A percentile compares a stretch with the other conserved stretches of the same genome.
Evolutionary conservation across 23 tunicate species (phyloP).

Genomic region (Oikopleura albicans): DNA sequence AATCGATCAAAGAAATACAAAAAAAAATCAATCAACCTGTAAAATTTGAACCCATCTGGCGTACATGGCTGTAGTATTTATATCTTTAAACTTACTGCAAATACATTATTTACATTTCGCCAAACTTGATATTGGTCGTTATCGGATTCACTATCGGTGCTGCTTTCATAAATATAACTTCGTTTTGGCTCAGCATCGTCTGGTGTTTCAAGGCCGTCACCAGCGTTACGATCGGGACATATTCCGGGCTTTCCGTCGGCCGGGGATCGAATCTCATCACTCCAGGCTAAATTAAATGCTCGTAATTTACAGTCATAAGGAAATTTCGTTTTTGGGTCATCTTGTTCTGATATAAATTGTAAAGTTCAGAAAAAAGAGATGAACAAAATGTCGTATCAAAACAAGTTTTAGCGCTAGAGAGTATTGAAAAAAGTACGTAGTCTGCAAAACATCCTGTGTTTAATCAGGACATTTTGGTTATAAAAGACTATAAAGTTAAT

Average conservation of each 20-base stretch:
- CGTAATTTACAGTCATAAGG: not conserved
- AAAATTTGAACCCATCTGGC: too few species aligned
- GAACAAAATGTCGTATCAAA: not conserved
- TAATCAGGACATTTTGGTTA: too few species aligned
- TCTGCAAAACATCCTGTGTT: too few species aligned
- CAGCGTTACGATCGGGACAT: not conserved
- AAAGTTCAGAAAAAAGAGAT: not conserved
- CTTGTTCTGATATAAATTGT: not conserved
- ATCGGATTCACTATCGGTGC: not conserved
- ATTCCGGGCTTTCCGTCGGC: slow-evolving; percentile 3
- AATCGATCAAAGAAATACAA: too few species aligned
- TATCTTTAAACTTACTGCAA: slow-evolving; percentile 11
- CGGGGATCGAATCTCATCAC: not conserved
- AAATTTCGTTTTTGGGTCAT: not conserved
- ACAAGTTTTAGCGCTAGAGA: too few species aligned
- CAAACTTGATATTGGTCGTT: not conserved
- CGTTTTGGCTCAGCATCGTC: not conserved
- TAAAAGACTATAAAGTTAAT: too few species aligned
- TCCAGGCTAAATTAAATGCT: not conserved
- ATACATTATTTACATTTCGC: slow-evolving; percentile 1
- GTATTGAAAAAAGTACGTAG: too few species aligned
- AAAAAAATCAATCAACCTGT: too few species aligned
- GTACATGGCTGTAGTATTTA: too few species aligned
- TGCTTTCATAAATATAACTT: not conserved
- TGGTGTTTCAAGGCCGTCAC: not conserved